These are phyloP conservation scores for Fringilla coelebs DNA, from an alignment of 2,797 vertebrate genomes.

Conservation along the genomic window DNA sequence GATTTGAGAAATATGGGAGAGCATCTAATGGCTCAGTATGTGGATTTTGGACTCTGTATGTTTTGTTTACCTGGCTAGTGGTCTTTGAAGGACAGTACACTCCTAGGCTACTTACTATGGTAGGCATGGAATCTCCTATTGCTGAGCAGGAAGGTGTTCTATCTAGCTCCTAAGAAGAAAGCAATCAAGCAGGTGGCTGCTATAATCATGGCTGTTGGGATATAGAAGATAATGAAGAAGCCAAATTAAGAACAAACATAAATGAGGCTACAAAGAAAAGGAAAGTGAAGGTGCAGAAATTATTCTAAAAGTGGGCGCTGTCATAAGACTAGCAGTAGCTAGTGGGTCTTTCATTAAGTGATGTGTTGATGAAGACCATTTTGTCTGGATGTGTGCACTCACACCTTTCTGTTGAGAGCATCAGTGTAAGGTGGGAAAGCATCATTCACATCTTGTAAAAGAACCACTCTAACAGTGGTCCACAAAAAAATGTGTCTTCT, in stretches of 20 bases:
- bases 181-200: background rate
- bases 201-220: background rate
- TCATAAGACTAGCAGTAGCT: background rate
- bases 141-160: background rate
- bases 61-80: background rate
- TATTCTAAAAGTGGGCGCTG: background rate
- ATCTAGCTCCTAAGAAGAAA: background rate
- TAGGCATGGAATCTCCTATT: background rate
- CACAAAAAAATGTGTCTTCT: background rate
- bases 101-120: background rate
- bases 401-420: background rate
- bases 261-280: background rate
- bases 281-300: background rate
- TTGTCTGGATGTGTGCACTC: background rate
- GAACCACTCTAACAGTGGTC: background rate
- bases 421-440: background rate
- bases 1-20: background rate
- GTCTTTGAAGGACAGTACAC: background rate
- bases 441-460: background rate
- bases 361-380: background rate
- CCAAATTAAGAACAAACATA: background rate
- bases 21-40: background rate
- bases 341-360: background rate
- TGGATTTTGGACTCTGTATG: background rate
- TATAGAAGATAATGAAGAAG: background rate